A percentile compares a stretch with the other conserved stretches of the same genome.
Evolutionary conservation across 2,888 invertebrate species (phyloP).

Genomic region (Odontocerum albicorne): DNA sequence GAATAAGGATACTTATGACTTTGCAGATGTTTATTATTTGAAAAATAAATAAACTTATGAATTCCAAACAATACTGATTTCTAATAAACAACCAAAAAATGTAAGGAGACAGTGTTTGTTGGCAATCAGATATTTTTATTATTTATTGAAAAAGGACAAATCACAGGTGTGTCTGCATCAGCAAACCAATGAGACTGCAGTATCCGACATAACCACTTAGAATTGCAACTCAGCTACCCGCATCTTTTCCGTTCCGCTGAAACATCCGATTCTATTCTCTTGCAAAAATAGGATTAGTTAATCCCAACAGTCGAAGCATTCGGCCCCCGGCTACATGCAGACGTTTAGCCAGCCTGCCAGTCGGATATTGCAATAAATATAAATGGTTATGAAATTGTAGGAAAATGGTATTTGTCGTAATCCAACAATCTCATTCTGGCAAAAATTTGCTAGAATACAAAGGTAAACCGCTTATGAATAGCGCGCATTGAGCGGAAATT

Average conservation of each 20-base stretch:
- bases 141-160: too few relatives aligned
- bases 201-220: too few relatives aligned
- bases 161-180: too few relatives aligned
- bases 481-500: slow-evolving; percentile 15
- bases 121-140: too few relatives aligned
- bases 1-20: too few relatives aligned
- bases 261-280: slow-evolving; percentile 29
- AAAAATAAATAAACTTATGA: too few relatives aligned
- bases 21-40: too few relatives aligned
- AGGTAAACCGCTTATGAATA: slow-evolving; percentile 17
- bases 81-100: too few relatives aligned
- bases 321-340: neutral
- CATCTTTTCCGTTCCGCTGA: slow-evolving; percentile 19
- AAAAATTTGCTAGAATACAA: neutral
- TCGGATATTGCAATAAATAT: slow-evolving; percentile 7
- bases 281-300: slow-evolving; percentile 32
- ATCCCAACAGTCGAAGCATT: slow-evolving; percentile 22
- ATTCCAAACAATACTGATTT: too few relatives aligned
- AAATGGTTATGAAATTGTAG: slow-evolving; percentile 6
- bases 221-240: slow-evolving; percentile 27
- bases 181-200: too few relatives aligned
- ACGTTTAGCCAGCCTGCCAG: neutral
- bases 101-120: too few relatives aligned
- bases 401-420: slow-evolving; percentile 19
- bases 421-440: slow-evolving; percentile 22